Conservation (phyloP, 2,113 vertebrate genomes). For the Ellobius talpinus region DNA sequence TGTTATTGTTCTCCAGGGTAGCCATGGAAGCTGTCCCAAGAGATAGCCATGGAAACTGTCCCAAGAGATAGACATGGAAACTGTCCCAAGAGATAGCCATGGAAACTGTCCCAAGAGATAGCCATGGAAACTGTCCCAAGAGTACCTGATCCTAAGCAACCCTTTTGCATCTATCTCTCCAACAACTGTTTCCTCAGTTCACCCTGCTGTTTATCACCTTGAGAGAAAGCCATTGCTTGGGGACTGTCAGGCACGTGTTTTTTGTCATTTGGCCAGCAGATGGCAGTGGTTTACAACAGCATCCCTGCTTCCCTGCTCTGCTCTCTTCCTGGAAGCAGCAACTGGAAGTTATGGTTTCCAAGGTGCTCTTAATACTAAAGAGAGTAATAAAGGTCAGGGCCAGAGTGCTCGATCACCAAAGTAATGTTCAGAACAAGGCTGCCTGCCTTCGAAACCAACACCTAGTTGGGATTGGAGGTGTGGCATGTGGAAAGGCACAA, state of each 20-base stretch:
- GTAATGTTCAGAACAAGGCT: not conserved
- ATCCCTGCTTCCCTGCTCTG: not conserved
- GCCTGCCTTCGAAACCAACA: not conserved
- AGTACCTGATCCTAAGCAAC: not conserved
- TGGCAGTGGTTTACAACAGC: not conserved
- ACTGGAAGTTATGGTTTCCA: too few species aligned
- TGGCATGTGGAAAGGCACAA: not conserved
- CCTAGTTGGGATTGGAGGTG: not conserved
- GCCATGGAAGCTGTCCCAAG: not conserved
- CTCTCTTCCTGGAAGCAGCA: not conserved
- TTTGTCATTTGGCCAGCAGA: not conserved
- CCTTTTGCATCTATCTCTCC: not conserved
- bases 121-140: not conserved
- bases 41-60: too few species aligned
- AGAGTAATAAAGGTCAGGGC: not conserved
- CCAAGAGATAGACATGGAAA: not conserved
- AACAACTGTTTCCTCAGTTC: not conserved
- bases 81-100: not conserved
- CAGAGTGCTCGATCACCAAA: not conserved
- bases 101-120: not conserved
- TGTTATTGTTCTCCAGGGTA: not conserved
- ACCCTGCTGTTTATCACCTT: not conserved
- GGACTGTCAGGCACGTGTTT: fast-evolving
- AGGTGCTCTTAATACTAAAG: not conserved
- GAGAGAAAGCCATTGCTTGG: not conserved